These are phyloP conservation scores for Tenualosa ilisha DNA, from an alignment of 2,797 vertebrate genomes.

Conservation along the genomic window DNA sequence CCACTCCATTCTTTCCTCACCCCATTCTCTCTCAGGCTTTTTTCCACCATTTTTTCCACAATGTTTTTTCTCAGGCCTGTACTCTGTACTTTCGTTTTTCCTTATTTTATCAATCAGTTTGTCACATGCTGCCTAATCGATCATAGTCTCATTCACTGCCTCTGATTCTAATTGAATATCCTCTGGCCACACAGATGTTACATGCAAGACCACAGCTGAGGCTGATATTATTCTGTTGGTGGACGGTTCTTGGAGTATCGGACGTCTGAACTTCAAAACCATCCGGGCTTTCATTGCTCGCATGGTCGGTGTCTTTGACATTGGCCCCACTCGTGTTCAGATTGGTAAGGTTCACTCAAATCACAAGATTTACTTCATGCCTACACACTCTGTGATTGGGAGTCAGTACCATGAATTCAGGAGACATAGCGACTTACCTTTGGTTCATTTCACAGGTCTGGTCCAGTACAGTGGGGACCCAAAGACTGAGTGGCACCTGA, in stretches of 20 bases:
- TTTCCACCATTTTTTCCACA: no score
- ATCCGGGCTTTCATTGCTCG: constrained; percentile 90
- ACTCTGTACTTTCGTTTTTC: neutral
- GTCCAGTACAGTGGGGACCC: constrained; percentile 98
- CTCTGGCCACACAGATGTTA: constrained; percentile 78
- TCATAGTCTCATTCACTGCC: neutral
- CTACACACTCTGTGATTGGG: neutral
- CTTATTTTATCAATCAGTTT: neutral
- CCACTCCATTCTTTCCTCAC: neutral
- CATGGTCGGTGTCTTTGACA: constrained; percentile 95
- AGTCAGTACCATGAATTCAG: neutral
- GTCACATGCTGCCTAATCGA: constrained; percentile 39
- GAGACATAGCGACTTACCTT: neutral
- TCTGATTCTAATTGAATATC: constrained; percentile 35
- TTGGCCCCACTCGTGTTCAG: constrained; percentile 92
- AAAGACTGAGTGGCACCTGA: constrained; percentile 95
- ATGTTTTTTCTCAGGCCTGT: no score
- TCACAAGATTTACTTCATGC: neutral
- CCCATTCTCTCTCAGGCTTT: no score
- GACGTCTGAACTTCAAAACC: constrained; percentile 94
- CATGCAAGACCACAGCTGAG: constrained; percentile 89
- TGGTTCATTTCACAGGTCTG: constrained; percentile 74
- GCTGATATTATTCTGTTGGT: constrained; percentile 96
- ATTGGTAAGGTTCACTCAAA: constrained; percentile 79
- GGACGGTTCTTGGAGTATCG: constrained; percentile 98